A percentile compares a stretch with the other conserved stretches of the same genome.
These are phyloP conservation scores for Aleadryas rufinucha DNA, from an alignment of 2,113 vertebrate genomes.

Conservation along the genomic window DNA sequence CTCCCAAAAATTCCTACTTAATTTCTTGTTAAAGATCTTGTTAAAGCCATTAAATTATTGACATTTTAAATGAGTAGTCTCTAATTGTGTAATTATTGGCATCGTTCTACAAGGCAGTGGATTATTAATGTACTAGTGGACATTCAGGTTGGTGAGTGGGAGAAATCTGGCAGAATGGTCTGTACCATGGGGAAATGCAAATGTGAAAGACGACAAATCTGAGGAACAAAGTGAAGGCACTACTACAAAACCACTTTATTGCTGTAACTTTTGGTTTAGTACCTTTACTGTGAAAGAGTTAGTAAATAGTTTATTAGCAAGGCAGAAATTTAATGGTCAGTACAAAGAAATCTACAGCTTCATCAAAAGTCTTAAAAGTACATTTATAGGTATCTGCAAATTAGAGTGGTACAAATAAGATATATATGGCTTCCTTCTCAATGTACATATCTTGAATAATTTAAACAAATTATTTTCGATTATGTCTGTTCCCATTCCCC, in stretches of 20 bases:
- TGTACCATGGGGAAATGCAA: not conserved
- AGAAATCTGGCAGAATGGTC: not conserved
- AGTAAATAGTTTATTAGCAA: not conserved
- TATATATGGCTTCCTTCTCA: not conserved
- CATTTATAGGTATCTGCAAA: not conserved
- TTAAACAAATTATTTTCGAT: conserved; percentile 14
- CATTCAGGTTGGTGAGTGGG: not conserved
- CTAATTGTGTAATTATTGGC: not conserved
- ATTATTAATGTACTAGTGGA: not conserved
- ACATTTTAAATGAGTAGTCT: not conserved
- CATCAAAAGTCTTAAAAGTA: not conserved
- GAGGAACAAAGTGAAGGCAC: not conserved
- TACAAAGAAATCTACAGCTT: not conserved
- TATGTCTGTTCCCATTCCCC: not conserved
- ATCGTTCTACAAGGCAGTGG: not conserved
- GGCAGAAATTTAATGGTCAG: not conserved
- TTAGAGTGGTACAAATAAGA: not conserved
- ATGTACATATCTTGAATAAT: not conserved
- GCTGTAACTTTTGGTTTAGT: not conserved
- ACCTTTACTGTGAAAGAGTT: not conserved
- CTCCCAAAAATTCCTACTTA: not conserved
- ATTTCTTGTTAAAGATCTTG: not conserved
- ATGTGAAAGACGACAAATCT: not conserved
- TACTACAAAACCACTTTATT: not conserved
- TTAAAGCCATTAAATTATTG: not conserved